phyloP scores from a whole-genome alignment of 2,113 vertebrate genomes.

The Eira barbara region DNA sequence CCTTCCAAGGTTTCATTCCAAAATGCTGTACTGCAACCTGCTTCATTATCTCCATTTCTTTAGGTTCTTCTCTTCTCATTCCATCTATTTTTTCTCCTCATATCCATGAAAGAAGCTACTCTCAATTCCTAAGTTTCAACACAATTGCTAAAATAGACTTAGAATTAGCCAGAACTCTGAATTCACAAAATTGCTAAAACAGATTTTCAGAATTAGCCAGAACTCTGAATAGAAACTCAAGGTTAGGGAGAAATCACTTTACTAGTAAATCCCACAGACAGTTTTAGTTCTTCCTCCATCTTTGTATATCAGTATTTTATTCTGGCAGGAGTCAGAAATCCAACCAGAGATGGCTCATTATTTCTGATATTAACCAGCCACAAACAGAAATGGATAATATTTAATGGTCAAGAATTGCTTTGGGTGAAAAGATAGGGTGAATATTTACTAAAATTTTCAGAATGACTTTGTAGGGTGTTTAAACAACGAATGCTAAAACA shows the following conservation, averaged over 20 bases:
- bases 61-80: background rate
- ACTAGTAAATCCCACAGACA: background rate
- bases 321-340: background rate
- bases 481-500: slow-evolving; percentile 27
- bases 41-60: background rate
- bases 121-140: background rate
- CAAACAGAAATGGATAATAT: background rate
- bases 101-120: background rate
- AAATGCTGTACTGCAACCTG: background rate
- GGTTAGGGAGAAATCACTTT: background rate
- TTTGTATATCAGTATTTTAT: background rate
- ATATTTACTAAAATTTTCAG: background rate
- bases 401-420: background rate
- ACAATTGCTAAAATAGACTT: background rate
- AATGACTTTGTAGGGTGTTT: background rate
- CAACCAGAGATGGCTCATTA: background rate
- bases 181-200: background rate
- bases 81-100: background rate
- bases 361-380: background rate
- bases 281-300: background rate
- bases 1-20: background rate
- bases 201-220: background rate
- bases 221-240: slow-evolving; percentile 2
- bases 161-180: background rate
- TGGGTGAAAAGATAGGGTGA: background rate